Evolutionary conservation across 2,113 vertebrate species (phyloP).

Genomic region (Thamnophis sirtalis): DNA sequence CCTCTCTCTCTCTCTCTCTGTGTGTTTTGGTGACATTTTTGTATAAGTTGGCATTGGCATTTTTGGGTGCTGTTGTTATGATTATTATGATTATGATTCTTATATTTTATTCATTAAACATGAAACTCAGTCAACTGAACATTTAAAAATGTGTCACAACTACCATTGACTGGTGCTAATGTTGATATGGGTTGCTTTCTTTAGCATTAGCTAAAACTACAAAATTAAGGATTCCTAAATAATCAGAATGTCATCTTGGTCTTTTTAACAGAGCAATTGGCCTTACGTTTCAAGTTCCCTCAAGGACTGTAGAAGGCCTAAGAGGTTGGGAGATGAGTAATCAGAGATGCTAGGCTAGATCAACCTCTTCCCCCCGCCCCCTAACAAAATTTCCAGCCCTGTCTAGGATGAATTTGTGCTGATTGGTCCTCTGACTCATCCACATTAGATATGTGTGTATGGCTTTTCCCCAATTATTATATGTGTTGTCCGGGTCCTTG

Average conservation of each 20-base stretch:
- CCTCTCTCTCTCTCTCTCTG: too few relatives aligned
- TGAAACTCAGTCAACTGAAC: too few relatives aligned
- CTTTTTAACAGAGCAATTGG: slow-evolving; percentile 38
- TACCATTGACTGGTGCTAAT: too few relatives aligned
- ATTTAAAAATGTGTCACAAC: too few relatives aligned
- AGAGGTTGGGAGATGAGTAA: background rate
- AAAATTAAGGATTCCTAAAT: slow-evolving; percentile 69
- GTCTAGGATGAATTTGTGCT: background rate
- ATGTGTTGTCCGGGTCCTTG: background rate
- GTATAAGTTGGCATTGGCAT: background rate
- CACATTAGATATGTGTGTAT: background rate
- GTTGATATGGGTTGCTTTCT: too few relatives aligned
- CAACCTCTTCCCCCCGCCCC: background rate
- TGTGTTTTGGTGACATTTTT: too few relatives aligned
- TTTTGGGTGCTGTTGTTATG: background rate
- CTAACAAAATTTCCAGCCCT: background rate
- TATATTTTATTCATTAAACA: too few relatives aligned
- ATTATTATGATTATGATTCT: too few relatives aligned
- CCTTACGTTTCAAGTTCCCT: background rate
- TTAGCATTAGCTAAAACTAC: slow-evolving; percentile 41
- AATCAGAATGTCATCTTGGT: slow-evolving; percentile 64
- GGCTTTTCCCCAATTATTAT: background rate
- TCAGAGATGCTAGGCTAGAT: background rate
- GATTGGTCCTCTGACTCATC: background rate
- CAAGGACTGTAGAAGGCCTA: background rate